Evolutionary conservation across 2,888 invertebrate species (phyloP).

Genomic region (Petrolisthes cinctipes): DNA sequence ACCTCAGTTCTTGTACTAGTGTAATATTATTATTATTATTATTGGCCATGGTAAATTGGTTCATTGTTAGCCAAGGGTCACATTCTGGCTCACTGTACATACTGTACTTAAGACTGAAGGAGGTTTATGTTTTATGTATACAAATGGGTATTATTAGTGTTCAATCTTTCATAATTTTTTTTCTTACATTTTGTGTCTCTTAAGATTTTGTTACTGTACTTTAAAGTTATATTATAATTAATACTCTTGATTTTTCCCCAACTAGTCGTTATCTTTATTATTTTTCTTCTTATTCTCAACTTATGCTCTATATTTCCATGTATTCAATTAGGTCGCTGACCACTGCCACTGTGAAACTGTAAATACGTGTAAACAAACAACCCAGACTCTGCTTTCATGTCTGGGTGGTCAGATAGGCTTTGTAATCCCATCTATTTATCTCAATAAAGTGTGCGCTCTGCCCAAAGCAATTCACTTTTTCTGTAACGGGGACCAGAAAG

Average conservation of each 20-base stretch:
- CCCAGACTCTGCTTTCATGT: neutral
- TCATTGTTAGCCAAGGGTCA: conserved; percentile 32
- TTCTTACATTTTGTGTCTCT: conserved; percentile 16
- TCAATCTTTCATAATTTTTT: neutral
- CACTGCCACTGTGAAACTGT: conserved; percentile 56
- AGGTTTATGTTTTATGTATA: conserved; percentile 52
- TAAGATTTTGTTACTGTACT: neutral
- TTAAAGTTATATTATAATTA: conserved; percentile 23
- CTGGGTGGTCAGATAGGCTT: conserved; percentile 19
- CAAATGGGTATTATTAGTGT: conserved; percentile 45
- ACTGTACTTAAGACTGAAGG: conserved; percentile 55
- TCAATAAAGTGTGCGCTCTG: conserved; percentile 37
- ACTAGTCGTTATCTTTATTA: conserved; percentile 33
- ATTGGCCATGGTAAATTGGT: neutral
- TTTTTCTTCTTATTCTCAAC: conserved; percentile 14
- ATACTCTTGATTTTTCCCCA: conserved; percentile 21
- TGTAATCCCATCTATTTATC: conserved; percentile 38
- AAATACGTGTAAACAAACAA: conserved; percentile 37
- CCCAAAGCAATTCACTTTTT: conserved; percentile 6
- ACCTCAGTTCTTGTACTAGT: too few species aligned
- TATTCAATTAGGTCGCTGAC: conserved; percentile 39
- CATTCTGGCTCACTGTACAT: conserved; percentile 54
- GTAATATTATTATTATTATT: too few species aligned
- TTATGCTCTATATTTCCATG: neutral
- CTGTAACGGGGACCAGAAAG: too few species aligned